Evolutionary conservation across 2,113 vertebrate species (phyloP), one percentile per base, ranked within the genome.

Genomic region (Cynopterus brachyotis): DNA sequence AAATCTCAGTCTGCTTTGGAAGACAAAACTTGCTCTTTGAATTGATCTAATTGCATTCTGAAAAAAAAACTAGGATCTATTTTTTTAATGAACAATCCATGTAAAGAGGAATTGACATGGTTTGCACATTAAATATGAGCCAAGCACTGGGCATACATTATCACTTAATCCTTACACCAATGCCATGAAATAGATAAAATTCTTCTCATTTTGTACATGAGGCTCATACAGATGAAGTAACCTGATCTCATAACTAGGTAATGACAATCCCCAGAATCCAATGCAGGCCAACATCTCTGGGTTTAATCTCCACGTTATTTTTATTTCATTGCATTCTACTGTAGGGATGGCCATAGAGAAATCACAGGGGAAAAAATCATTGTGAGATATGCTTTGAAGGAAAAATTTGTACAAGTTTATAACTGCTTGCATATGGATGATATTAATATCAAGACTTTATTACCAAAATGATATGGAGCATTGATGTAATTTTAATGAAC

Each of bases 401-500:
- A 66, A 76, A 19, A 70, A 72, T 84, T 60, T 66, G 20, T 13
- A 91, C 64, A 81, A 66, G 32, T 84, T 89, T 78, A 2, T 84
- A 75, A 60, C 32, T 69, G 13, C 64, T 94, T 80, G 30, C 28
- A 20, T 66, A 93, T 64, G 50, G 4, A 50, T 69, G 35, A 30
- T 60, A 60, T 57, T 76, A 69, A 70, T 66, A 64, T 40, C 37
- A 85, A 66, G 76, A 88, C 26, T 84, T 91, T 79, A 87, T 83
- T 94, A 95, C 70, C 35, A 95, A 91, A 84, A 66, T 15, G 40
- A 76, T 19, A 60, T 35, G 42, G 20, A 94, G 17, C 9, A 32
- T 13, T 80, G 73, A 64, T 11, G 92, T 47, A 92, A 95, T 89
- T 93, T 95, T 95, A 85, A 95, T 69, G 78, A 78, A 81, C 35